Conservation (phyloP, 1,140 invertebrate genomes). For the Sinella curviseta region DNA sequence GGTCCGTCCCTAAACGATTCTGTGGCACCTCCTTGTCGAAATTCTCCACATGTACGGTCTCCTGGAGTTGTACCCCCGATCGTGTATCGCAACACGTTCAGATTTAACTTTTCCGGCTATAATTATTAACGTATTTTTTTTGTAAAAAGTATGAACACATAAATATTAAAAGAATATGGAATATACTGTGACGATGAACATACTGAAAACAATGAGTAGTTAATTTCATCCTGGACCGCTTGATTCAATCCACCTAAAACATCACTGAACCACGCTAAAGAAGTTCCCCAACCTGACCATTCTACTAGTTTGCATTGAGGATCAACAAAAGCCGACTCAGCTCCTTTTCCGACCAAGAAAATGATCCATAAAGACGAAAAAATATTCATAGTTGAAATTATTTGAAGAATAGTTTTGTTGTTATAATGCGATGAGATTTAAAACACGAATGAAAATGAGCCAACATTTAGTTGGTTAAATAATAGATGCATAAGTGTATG, state of each 20-base stretch:
- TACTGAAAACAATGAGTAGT: slow-evolving; percentile 42
- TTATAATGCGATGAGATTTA: no score
- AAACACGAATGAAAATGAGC: no score
- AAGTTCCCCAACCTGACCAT: slow-evolving; percentile 41
- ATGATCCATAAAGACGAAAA: neutral
- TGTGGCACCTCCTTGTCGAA: slow-evolving; percentile 40
- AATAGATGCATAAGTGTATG: no score
- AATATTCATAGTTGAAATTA: neutral
- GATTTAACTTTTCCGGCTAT: slow-evolving; percentile 42
- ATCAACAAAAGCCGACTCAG: slow-evolving; percentile 29
- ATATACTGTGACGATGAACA: neutral
- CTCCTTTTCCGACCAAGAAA: neutral
- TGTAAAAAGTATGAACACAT: no score
- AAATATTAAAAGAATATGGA: neutral
- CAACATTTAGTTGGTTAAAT: no score
- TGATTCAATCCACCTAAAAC: slow-evolving; percentile 41
- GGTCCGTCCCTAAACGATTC: slow-evolving; percentile 43
- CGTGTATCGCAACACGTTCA: slow-evolving; percentile 45
- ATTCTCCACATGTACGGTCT: slow-evolving; percentile 35
- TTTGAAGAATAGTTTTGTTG: no score
- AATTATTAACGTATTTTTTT: neutral
- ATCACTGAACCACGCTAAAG: slow-evolving; percentile 39
- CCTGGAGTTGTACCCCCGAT: slow-evolving; percentile 46
- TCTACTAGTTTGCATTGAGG: slow-evolving; percentile 4
- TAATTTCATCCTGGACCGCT: slow-evolving; percentile 39